Evolutionary conservation across 2,888 invertebrate genomes (phyloP), one percentile per base, ranked within the genome.

Genomic region (Trisateles emortualis): DNA sequence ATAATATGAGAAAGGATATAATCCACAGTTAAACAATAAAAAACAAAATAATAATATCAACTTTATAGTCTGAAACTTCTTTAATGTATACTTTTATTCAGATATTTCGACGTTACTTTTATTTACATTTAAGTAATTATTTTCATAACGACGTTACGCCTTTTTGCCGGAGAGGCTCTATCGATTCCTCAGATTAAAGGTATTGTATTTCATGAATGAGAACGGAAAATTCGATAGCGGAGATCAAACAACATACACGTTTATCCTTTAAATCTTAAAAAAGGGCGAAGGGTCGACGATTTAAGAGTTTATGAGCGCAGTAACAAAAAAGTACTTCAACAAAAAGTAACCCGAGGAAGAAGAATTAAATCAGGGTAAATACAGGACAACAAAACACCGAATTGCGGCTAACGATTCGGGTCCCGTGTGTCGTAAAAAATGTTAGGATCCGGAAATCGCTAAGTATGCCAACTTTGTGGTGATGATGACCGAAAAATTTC

Each of bases 401-500:
- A 63, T 44, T 36, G 52, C 36, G 44, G 50, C 33, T 35, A 56
- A 44, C 59, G 67, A 47, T 45, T 32, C 50, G 56, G 45, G 40
- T 35, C 32, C 40, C 32, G 33, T 36, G 49, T 45, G 22, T 47
- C 70, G 54, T 68, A 64, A 69, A 68, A 59, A 54, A 61, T 51
- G 50, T 61, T 56, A 49, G 59, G 43, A 45, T 40, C 50, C 51
- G 64, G 69, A 72, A 59, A 59, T 66, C 52, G 52, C 64, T 64
- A 61, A 72, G 65, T 68, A 68, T 53, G 49, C 40, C 51, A 56
- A 59, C 52, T 67, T 54, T 43, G 42, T 49, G 33, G 49, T 52
- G 62, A 61, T 57, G 63, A 70, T 68, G 53, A 58, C 53, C 56
- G 56, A 69, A 70, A 66, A 68, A 59, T 68, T 67, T 67, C 48